Base-by-base conservation (phyloP, 2,113 vertebrate species). In the Atractosteus spatula region DNA sequence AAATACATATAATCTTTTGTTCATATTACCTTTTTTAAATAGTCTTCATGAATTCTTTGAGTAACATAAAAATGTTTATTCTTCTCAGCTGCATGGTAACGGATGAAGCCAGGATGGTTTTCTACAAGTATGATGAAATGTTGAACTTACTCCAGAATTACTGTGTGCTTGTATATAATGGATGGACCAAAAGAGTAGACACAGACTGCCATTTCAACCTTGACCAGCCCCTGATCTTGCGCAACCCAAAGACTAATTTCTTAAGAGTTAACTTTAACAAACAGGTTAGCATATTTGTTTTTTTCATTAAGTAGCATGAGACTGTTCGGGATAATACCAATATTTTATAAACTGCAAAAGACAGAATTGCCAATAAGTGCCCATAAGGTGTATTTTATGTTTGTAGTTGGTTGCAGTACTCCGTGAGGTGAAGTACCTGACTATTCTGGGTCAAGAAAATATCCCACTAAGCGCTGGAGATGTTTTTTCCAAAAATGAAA, bases 401-500 rank as follows among this genome's bases (percentile, higher is more conserved):
- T 42, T 2, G 0, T 66, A 95, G 94, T n/a, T 95, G 51, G 11
- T 86, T 1, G 82, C 87, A 0, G 82, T 90, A 10, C 88, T 95
- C 63, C 78, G 87, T 29, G 91, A 94, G 55, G 90, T 94, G 72
- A 91, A 93, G 76, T 93, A 92, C 63, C 47, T 93, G 78, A 83
- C 75, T 0, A 88, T 92, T 72, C 91, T 90, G 83, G 76, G 86
- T 44, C 85, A 87, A 65, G 1, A 78, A 2, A 85, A 75, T 0
- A 89, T 94, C 3, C 91, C 84, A 0, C 6, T 1, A 3, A 83
- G 76, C 0, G 88, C 92, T 0, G 55, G 81, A 57, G 76, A 3
- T 0, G 84, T 95, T 56, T 92, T 91, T 51, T 76, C 82, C 0
- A 82, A 86, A 7, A 82, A 84, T 0, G 80, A 91, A 70, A 89